phyloP scores from a whole-genome alignment of 2,113 vertebrate genomes.

The Datnioides undecimradiatus region DNA sequence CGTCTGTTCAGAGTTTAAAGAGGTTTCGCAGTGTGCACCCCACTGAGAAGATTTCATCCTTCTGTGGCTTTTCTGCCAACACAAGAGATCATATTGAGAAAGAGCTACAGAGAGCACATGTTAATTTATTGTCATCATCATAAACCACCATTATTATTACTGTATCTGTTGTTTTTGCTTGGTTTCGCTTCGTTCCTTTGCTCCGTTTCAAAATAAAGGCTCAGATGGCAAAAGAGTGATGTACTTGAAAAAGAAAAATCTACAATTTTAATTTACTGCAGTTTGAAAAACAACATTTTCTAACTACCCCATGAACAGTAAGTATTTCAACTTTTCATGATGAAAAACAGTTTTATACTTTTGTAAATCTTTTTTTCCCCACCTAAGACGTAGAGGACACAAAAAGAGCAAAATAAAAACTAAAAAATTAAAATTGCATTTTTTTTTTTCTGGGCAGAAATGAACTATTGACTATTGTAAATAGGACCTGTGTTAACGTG shows the following conservation, averaged over 20 bases:
- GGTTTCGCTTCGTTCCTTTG: not conserved
- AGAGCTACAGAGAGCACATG: slow-evolving; percentile 9
- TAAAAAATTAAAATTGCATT: too few species aligned
- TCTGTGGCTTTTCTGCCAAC: slow-evolving; percentile 39
- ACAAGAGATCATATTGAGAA: slow-evolving; percentile 35
- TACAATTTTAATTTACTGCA: too few species aligned
- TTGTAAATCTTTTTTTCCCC: not conserved
- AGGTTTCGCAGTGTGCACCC: slow-evolving; percentile 37
- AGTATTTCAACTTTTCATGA: not conserved
- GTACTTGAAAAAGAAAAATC: not conserved
- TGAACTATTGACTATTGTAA: not conserved
- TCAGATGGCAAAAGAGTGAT: not conserved
- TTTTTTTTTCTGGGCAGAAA: not conserved
- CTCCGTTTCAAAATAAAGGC: not conserved
- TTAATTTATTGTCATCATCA: slow-evolving; percentile 20
- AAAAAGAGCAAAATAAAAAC: too few species aligned
- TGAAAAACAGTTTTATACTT: not conserved
- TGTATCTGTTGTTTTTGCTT: not conserved
- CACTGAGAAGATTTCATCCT: slow-evolving; percentile 38
- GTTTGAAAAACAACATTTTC: not conserved
- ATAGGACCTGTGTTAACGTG: not conserved
- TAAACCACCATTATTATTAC: slow-evolving; percentile 1
- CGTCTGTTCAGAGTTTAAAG: slow-evolving; percentile 19
- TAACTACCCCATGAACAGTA: not conserved
- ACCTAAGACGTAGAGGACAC: not conserved